A percentile compares a stretch with the other conserved stretches of the same genome.
Conservation (phyloP, 2,113 vertebrate genomes). For the Psephotus haematonotus region DNA sequence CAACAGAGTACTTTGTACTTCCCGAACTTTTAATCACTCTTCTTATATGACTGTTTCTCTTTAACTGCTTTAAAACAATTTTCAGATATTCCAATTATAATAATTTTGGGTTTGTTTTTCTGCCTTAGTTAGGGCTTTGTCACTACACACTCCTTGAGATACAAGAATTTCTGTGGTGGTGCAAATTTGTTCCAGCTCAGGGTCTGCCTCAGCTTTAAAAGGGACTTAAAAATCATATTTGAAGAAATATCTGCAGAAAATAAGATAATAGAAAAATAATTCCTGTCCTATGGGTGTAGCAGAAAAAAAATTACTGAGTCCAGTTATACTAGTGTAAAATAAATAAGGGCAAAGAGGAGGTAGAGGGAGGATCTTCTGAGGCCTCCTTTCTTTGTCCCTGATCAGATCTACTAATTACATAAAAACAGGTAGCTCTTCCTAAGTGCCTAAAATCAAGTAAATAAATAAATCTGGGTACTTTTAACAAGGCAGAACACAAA, state of each 20-base stretch:
- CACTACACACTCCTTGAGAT: background rate
- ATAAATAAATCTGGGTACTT: background rate
- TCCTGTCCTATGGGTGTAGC: background rate
- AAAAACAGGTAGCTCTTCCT: conserved; percentile 5
- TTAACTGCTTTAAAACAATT: background rate
- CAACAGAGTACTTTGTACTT: background rate
- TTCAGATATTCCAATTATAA: background rate
- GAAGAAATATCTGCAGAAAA: background rate
- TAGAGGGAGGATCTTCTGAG: background rate
- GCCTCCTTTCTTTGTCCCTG: conserved; percentile 19
- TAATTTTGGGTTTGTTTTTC: background rate
- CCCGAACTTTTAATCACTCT: background rate
- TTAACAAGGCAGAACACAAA: background rate
- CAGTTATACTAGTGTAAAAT: background rate
- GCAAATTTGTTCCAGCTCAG: background rate
- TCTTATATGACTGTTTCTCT: background rate
- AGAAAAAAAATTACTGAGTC: background rate
- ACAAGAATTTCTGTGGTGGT: background rate
- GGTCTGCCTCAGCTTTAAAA: background rate
- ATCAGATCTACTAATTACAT: background rate
- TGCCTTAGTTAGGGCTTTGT: background rate
- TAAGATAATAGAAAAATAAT: background rate
- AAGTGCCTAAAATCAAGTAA: background rate
- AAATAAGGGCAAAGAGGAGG: background rate
- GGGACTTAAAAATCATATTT: background rate